Base-by-base conservation (phyloP, 1,140 invertebrate species). In the Glomeris maerens region DNA sequence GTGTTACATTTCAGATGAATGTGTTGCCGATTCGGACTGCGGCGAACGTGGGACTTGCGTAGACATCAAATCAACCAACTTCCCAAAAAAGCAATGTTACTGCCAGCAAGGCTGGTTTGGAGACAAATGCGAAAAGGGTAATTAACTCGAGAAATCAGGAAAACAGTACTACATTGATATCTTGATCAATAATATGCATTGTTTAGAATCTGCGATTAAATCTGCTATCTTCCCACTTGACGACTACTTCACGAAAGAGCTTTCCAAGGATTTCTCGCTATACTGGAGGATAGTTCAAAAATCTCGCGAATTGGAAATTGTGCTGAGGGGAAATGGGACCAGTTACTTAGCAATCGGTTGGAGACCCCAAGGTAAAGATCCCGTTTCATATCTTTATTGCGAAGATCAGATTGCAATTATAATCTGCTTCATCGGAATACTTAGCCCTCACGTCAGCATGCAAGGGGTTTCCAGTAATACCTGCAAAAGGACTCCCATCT, bases 301-400 rank as follows among this genome's bases (percentile, higher is more conserved):
- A 25, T 73, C 78, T 13, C 76, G 77, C 25, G 88, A 93, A 68
- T 69, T 94, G 3, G 89, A 94, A 66, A 72, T 90, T 17, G 75
- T 90, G 1, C 74, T 90, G 58, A 74, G 83, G 22, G 83, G 83
- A 3, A 88, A 90, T 58, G 77, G 83, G 1, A 83, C 80, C 1
- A 83, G 82, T 13, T 94, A 89, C 72, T 79, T 81, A n/a, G 88
- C 79, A 53, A 38, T 90, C 7, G 86, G 86, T 7, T 89, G 84
- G 84, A 67, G 85, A 55, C 86, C 88, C 4, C 14, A 45, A 47
- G 56, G 63, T 63, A 57, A 57, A 54, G 26, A 3, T 44, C 20
- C 20, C 4, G 39, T 47, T 5, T 47, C 38, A 10, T 5, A 5
- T 45, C n/a, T 10, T 20, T 23, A 23, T 7, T 10, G 25, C 5